Percentiles rank a stretch among this genome's conserved stretches.
phyloP scores from a whole-genome alignment of 2,113 vertebrate genomes.

The Proterorhinus semilunaris region DNA sequence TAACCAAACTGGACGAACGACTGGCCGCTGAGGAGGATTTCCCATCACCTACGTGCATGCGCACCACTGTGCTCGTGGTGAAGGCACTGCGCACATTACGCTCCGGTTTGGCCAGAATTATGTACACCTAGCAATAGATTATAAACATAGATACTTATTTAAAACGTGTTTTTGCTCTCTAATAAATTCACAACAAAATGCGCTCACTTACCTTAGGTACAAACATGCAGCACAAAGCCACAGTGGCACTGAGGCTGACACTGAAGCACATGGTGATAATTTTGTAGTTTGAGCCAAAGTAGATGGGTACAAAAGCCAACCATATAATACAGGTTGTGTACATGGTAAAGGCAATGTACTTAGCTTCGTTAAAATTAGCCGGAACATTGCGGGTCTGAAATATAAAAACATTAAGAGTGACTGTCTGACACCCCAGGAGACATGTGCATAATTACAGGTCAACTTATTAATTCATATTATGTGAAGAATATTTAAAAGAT shows the following conservation, averaged over 20 bases:
- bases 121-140: conserved; percentile 80
- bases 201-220: conserved; percentile 84
- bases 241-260: conserved; percentile 95
- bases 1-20: conserved; percentile 93
- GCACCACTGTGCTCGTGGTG: conserved; percentile 95
- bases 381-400: conserved; percentile 91
- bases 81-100: conserved; percentile 98
- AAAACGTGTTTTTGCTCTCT: too few relatives aligned
- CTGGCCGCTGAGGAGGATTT: conserved; percentile 93
- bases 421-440: not conserved
- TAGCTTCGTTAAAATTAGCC: conserved; percentile 98
- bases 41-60: conserved; percentile 97
- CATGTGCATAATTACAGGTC: not conserved
- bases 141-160: not conserved
- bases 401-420: not conserved
- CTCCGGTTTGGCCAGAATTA: conserved; percentile 97
- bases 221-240: conserved; percentile 97
- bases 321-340: conserved; percentile 99
- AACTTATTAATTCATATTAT: not conserved
- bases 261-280: conserved; percentile 99
- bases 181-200: not conserved
- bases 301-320: conserved; percentile 98
- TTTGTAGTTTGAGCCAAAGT: conserved; percentile 99
- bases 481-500: not conserved
- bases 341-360: conserved; percentile 99